Evolutionary conservation across 2,888 invertebrate genomes (phyloP), one percentile per base, ranked within the genome.

Genomic region (Shargacucullia verbasci): DNA sequence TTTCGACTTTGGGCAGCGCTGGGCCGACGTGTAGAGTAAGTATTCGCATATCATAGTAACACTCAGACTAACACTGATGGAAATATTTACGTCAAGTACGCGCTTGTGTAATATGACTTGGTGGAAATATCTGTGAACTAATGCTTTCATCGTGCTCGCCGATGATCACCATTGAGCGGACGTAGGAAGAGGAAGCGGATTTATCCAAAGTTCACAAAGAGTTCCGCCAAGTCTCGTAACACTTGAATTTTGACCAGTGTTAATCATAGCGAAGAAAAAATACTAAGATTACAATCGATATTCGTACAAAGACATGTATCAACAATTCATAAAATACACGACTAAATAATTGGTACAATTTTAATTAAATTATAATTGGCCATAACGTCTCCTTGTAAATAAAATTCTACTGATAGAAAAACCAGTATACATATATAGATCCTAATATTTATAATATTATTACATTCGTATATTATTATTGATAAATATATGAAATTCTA

Each of bases 401-500:
- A 59, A 62, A 46, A 54, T 1, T 38, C 25, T 45, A 58, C 33
- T 34, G 34, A 37, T 49, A 67, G 20, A 58, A n/a, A 57, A 65
- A 54, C 29, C 41, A 69, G 44, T 55, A 65, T 11, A 73, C 40
- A 63, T 55, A 65, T 11, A 73, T 38, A 63, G 61, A 45, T 50
- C 25, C 63, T 70, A 73, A 67, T 50, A 60, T 45, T 54, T 71
- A 13, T 55, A 59, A 55, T 57, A 62, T 67, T 40, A 38, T 14
- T 56, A 68, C 59, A 63, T 56, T 56, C 20, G 20, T 20, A 20
- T 20, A 20, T 55, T 50, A 69, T 50, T 71, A 65, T 34, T 57
- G 70, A 64, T 76, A 64, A 65, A 74, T 63, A 74, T 63, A 72
- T 59, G 55, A 56, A 65, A 59, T 45, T 70, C 57, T 73, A 70